Conservation (phyloP, 2,113 vertebrate genomes). For the Odontophorus gujanensis region DNA sequence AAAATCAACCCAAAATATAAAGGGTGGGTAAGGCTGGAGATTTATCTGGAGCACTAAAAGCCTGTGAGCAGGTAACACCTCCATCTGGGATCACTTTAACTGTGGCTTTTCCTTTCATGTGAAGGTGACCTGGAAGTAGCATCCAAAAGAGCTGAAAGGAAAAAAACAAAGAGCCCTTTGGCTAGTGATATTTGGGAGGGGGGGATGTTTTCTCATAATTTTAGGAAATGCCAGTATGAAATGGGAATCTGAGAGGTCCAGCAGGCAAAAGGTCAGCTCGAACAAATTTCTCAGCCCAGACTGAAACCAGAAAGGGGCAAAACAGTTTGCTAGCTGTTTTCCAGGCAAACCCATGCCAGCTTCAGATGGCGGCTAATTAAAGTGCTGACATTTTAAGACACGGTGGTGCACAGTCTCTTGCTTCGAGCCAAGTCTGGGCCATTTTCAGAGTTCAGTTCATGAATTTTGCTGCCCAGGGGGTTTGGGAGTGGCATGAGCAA, state of each 20-base stretch:
- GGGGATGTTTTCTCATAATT: not conserved
- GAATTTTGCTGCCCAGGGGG: not conserved
- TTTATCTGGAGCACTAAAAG: not conserved
- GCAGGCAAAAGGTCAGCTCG: slow-evolving; percentile 44
- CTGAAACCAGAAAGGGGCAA: slow-evolving; percentile 3
- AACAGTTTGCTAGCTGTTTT: not conserved
- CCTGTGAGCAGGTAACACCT: not conserved
- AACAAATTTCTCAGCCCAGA: slow-evolving; percentile 38
- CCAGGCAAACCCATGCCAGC: not conserved
- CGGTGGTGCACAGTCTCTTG: slow-evolving; percentile 2
- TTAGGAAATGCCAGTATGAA: slow-evolving; percentile 13
- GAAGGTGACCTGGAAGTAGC: not conserved
- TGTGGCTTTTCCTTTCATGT: not conserved
- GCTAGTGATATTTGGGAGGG: not conserved
- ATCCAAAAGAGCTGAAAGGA: not conserved
- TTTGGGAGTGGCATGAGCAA: not conserved
- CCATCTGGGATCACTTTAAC: not conserved
- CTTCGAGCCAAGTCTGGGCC: slow-evolving; percentile 62
- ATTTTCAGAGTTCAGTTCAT: slow-evolving; percentile 33
- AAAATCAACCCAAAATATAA: not conserved
- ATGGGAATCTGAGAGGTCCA: not conserved
- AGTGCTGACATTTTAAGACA: slow-evolving; percentile 64
- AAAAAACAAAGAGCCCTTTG: not conserved
- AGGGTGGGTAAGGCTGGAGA: not conserved
- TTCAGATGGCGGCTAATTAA: slow-evolving; percentile 63